Conservation (phyloP, 2,888 invertebrate genomes). For the Thereva nobilitata region DNA sequence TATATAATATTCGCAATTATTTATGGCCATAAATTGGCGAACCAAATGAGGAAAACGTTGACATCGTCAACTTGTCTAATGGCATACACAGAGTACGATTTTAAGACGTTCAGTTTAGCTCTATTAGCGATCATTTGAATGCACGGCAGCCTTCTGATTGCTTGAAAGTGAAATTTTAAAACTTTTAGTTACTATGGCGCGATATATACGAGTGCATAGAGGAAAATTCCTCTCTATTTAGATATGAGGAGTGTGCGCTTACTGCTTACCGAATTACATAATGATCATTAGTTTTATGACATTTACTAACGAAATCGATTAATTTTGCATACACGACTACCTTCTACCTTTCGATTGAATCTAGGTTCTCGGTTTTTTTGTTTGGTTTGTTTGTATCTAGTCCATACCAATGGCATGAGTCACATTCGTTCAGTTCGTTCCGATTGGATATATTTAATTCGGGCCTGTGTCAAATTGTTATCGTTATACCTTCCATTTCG, state of each 20-base stretch:
- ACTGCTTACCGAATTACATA: slow-evolving; percentile 2
- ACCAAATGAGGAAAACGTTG: slow-evolving; percentile 15
- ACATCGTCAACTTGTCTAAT: slow-evolving; percentile 7
- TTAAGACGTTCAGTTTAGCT: background rate
- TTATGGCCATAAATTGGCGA: slow-evolving; percentile 9
- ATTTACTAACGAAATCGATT: too few relatives aligned
- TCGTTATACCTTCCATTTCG: background rate
- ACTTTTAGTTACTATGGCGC: background rate
- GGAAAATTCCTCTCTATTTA: background rate
- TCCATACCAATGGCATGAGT: background rate
- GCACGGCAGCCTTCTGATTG: background rate
- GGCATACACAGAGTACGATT: background rate
- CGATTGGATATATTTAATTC: background rate
- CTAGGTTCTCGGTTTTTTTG: background rate
- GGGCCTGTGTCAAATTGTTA: slow-evolving; percentile 1
- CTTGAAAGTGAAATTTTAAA: slow-evolving; percentile 10
- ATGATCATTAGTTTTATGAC: background rate
- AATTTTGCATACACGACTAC: too few relatives aligned
- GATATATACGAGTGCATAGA: background rate
- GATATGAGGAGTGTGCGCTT: background rate
- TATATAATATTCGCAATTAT: slow-evolving; percentile 6
- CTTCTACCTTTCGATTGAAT: background rate
- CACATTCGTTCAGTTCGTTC: background rate
- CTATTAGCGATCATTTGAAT: background rate
- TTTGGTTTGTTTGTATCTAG: background rate